These are phyloP conservation scores for Coleophora deauratella DNA, from an alignment of 2,888 invertebrate species.

Conservation along the genomic window DNA sequence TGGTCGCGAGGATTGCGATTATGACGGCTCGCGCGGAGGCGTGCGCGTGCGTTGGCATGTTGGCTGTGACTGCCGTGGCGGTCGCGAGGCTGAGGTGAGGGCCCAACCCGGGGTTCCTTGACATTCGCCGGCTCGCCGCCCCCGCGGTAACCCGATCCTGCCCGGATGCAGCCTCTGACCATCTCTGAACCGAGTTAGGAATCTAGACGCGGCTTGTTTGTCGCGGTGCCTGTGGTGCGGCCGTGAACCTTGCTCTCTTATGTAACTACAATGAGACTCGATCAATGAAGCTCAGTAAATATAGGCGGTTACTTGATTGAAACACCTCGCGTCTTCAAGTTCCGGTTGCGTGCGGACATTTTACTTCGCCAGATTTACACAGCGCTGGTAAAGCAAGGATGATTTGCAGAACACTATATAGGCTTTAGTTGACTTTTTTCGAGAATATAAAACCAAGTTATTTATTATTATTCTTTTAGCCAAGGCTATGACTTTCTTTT, in stretches of 20 bases:
- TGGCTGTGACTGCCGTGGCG: conserved; percentile 21
- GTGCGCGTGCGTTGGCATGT: conserved; percentile 58
- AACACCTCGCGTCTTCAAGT: conserved; percentile 2
- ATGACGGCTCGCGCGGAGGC: conserved; percentile 22
- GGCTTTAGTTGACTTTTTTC: too few relatives aligned
- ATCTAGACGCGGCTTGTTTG: conserved; percentile 42
- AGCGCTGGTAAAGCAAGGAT: too few relatives aligned
- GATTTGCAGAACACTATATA: too few relatives aligned
- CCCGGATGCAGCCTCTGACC: conserved; percentile 62
- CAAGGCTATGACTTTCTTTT: too few relatives aligned
- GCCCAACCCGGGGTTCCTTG: conserved; percentile 55
- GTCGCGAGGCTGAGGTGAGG: conserved; percentile 8
- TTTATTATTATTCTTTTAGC: too few relatives aligned
- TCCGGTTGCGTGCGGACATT: background rate
- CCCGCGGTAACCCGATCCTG: conserved; percentile 55
- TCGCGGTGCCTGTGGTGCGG: conserved; percentile 17
- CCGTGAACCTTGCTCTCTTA: conserved; percentile 62
- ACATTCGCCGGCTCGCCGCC: conserved; percentile 69
- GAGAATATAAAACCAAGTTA: too few relatives aligned
- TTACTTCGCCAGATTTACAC: too few relatives aligned
- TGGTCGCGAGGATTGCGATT: conserved; percentile 18
- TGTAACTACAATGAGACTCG: conserved; percentile 36
- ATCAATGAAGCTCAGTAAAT: conserved; percentile 28
- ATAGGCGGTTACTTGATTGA: conserved; percentile 14
- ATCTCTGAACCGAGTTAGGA: conserved; percentile 38